Base-by-base conservation (phyloP, 2,888 invertebrate genomes). In the Dione vanillae region DNA sequence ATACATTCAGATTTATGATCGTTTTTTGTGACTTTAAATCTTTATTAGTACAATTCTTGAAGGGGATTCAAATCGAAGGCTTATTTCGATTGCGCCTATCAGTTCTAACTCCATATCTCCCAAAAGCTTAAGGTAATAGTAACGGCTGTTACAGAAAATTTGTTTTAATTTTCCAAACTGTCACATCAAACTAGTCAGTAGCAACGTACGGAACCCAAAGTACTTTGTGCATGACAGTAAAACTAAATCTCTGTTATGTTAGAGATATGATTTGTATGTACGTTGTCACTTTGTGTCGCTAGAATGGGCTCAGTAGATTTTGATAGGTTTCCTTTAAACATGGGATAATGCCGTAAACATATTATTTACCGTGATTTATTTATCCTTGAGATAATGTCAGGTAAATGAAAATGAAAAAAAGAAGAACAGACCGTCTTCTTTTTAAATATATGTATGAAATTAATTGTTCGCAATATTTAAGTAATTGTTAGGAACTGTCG, bases 141-240 rank as follows among this genome's bases (percentile, higher is more conserved):
- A 54, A 35, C 16, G 11, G 16, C 16, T 56, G 14, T 14, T 43
- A n/a, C 27, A 27, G 37, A 61, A 35, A 16, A n/a, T n/a, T 61
- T 27, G 61, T 61, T 61, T 61, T 61, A 61, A 61, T 45, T 45
- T 61, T 43, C 20, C 43, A 35, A n/a, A 61, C 16, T 61, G 61
- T 61, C 61, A 45, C 27, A 11, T 20, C 27, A 61, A 61, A 61
- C 61, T 51, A 64, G 64, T 64, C 64, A 64, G 64, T 64, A 51
- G 1, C 35, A 8, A 20, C 37, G 37, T 12, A 49, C 64, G 64
- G 49, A 49, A 64, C 19, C 19, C 19, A 49, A 64, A 64, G 37
- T 62, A 11, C 11, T 64, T 11, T 49, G 20, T 12, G 19, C 9
- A 51, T n/a, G 40, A 69, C 54, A 56, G 62, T 64, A 62, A 54